Evolutionary conservation across 2,113 vertebrate genomes (phyloP).

Genomic region (Corythoichthys intestinalis): DNA sequence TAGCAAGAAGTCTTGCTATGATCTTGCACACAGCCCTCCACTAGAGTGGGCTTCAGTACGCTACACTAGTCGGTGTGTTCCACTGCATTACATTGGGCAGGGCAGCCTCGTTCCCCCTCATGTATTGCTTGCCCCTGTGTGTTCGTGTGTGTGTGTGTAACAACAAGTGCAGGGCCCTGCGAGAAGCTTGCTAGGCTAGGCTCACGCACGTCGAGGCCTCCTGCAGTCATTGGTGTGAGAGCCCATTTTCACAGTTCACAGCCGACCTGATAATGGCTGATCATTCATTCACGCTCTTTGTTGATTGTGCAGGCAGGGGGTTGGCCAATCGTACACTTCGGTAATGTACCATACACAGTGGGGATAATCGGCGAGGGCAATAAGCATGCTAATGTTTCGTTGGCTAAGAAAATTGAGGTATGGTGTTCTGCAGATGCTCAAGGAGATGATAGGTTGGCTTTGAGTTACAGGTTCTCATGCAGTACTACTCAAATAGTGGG

Average conservation of each 20-base stretch:
- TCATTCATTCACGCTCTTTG: slow-evolving; percentile 73
- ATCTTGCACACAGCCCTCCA: slow-evolving; percentile 72
- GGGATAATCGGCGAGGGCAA: slow-evolving; percentile 69
- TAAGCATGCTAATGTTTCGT: slow-evolving; percentile 68
- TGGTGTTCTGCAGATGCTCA: slow-evolving; percentile 48
- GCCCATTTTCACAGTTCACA: slow-evolving; percentile 75
- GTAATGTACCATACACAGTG: slow-evolving; percentile 69
- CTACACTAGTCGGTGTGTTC: slow-evolving; percentile 66
- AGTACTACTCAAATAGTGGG: no score
- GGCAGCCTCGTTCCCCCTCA: slow-evolving; percentile 46
- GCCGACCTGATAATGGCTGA: slow-evolving; percentile 75
- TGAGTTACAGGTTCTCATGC: not conserved
- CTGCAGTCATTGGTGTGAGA: slow-evolving; percentile 75
- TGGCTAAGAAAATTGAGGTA: slow-evolving; percentile 64
- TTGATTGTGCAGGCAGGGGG: slow-evolving; percentile 72
- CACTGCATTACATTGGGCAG: slow-evolving; percentile 57
- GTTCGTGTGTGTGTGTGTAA: not conserved
- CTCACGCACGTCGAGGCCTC: slow-evolving; percentile 66
- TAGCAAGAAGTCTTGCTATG: slow-evolving; percentile 73
- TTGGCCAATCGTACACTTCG: slow-evolving; percentile 66
- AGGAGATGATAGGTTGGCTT: slow-evolving; percentile 13
- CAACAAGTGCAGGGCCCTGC: slow-evolving; percentile 41
- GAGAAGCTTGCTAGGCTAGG: slow-evolving; percentile 58
- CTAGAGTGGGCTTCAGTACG: slow-evolving; percentile 73
- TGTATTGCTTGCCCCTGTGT: slow-evolving; percentile 18